Percentiles rank a stretch among this genome's conserved stretches.
Conservation (phyloP, 2,888 invertebrate genomes). For the Catocala sponsa region DNA sequence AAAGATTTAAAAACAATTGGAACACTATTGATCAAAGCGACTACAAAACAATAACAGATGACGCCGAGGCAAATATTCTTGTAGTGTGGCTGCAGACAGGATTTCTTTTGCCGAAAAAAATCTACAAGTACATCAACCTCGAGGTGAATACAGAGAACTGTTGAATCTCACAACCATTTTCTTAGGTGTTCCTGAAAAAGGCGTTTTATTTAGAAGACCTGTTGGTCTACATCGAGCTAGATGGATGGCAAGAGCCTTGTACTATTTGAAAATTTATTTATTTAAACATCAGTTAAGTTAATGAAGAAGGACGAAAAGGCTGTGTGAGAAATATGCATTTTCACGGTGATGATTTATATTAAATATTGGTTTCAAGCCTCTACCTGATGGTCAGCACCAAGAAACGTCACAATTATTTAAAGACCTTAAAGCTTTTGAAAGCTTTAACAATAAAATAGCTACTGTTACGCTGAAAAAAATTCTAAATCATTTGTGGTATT, state of each 20-base stretch:
- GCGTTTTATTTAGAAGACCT: neutral
- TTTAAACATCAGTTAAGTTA: too few species aligned
- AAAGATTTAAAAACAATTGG: neutral
- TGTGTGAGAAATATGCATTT: too few species aligned
- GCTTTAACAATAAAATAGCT: too few species aligned
- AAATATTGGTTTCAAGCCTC: too few species aligned
- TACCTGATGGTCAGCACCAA: too few species aligned
- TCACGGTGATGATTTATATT: too few species aligned
- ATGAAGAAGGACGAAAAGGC: too few species aligned
- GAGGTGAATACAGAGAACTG: neutral
- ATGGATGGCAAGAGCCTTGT: conserved; percentile 1
- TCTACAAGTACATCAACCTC: neutral
- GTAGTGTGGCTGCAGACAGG: neutral
- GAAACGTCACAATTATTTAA: too few species aligned
- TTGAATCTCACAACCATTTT: neutral
- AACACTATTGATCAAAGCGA: neutral
- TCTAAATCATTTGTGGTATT: too few species aligned
- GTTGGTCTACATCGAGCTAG: neutral
- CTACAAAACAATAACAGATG: neutral
- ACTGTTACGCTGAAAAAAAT: too few species aligned
- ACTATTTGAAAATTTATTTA: neutral
- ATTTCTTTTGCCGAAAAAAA: neutral
- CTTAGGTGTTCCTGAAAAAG: neutral
- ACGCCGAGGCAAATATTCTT: neutral
- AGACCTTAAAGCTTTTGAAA: too few species aligned